Evolutionary conservation across 2,113 vertebrate species (phyloP).

Genomic region (Monopterus albus): DNA sequence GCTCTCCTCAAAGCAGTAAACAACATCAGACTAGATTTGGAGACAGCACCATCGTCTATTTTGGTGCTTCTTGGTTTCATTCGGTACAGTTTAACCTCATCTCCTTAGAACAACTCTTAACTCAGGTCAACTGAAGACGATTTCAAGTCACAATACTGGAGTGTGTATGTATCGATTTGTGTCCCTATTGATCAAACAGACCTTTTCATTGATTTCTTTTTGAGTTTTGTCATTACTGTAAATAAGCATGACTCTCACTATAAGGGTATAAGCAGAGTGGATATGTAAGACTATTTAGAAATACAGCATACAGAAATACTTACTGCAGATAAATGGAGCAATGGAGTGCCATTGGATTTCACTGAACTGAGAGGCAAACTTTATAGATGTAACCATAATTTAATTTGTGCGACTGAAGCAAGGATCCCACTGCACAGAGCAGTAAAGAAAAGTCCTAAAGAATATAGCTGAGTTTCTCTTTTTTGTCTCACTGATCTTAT

Average conservation of each 20-base stretch:
- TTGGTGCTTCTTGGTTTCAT: too few relatives aligned
- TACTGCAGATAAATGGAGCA: not conserved
- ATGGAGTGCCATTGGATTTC: not conserved
- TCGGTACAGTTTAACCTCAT: too few relatives aligned
- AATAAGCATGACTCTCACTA: constrained; percentile 5
- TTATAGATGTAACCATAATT: constrained; percentile 7
- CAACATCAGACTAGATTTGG: too few relatives aligned
- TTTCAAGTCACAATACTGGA: not conserved
- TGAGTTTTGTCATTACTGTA: constrained; percentile 3
- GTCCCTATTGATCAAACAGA: constrained; percentile 23
- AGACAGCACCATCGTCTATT: too few relatives aligned
- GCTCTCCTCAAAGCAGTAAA: too few relatives aligned
- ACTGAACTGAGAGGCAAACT: not conserved
- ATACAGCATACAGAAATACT: too few relatives aligned
- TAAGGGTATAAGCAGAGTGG: not conserved
- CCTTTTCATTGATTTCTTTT: constrained; percentile 33
- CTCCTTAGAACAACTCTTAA: too few relatives aligned
- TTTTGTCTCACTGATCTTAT: constrained; percentile 44
- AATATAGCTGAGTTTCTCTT: constrained; percentile 20
- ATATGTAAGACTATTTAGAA: not conserved
- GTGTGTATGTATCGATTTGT: constrained; percentile 22
- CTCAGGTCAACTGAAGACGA: too few relatives aligned
- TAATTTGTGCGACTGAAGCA: constrained; percentile 6
- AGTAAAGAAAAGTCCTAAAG: constrained; percentile 7
- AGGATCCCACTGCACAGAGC: not conserved